Conservation (phyloP, 2,888 invertebrate species). For the Agonum fuliginosum region DNA sequence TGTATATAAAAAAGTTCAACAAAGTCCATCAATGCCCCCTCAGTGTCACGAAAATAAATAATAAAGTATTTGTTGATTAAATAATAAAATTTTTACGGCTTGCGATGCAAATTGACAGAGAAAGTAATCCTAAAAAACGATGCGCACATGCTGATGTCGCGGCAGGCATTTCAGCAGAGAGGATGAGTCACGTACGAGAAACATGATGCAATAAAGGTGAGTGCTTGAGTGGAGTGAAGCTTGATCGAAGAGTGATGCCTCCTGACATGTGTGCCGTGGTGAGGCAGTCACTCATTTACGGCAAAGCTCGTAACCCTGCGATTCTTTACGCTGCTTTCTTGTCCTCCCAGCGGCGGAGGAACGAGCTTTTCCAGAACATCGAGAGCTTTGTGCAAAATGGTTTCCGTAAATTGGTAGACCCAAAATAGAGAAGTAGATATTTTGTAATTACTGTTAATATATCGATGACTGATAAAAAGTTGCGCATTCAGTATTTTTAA, state of each 20-base stretch:
- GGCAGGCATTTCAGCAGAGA: neutral
- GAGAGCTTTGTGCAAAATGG: neutral
- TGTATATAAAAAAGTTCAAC: no score
- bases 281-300: constrained; percentile 21
- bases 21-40: no score
- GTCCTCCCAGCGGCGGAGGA: neutral
- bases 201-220: constrained; percentile 49
- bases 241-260: constrained; percentile 43
- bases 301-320: neutral
- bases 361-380: no score
- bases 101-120: neutral
- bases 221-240: constrained; percentile 20
- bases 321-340: constrained; percentile 6
- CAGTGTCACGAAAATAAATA: no score
- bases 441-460: no score
- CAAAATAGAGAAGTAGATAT: no score
- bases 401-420: no score
- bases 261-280: constrained; percentile 21
- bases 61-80: neutral
- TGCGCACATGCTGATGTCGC: constrained; percentile 1
- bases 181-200: constrained; percentile 39
- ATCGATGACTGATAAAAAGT: no score
- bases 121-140: constrained; percentile 10
- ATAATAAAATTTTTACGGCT: neutral
- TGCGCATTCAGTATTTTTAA: no score